Evolutionary conservation across 2,113 vertebrate species (phyloP).

Genomic region (Leucoraja erinaceus): DNA sequence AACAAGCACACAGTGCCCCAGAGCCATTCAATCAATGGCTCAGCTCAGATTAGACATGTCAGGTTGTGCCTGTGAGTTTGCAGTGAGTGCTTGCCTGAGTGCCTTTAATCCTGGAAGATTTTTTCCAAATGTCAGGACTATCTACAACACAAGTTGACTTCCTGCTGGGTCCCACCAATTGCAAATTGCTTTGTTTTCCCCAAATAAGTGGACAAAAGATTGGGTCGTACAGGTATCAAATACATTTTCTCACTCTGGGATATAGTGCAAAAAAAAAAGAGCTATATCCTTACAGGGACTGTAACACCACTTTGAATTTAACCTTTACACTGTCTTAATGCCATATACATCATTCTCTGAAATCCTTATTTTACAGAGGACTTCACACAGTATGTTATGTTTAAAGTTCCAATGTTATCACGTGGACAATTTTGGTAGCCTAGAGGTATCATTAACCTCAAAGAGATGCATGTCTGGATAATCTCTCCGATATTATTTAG

Average conservation of each 20-base stretch:
- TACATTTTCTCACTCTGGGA: conserved; percentile 2
- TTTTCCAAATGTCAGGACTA: conserved; percentile 66
- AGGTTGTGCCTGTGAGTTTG: conserved; percentile 57
- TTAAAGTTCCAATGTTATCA: not conserved
- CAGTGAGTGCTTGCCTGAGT: conserved; percentile 55
- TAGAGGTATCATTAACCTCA: not conserved
- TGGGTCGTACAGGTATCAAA: conserved; percentile 46
- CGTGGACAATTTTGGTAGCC: not conserved
- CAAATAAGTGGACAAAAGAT: conserved; percentile 47
- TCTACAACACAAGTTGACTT: conserved; percentile 59
- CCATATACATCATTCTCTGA: not conserved
- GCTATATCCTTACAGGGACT: not conserved
- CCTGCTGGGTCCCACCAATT: conserved; percentile 58
- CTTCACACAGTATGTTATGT: not conserved
- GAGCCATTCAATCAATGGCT: conserved; percentile 52
- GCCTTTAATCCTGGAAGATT: conserved; percentile 64
- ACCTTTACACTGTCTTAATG: not conserved
- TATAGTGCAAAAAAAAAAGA: not conserved
- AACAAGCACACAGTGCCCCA: conserved; percentile 40
- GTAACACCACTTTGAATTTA: not conserved
- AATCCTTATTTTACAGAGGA: not conserved
- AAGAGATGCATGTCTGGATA: not conserved
- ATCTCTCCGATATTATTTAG: not conserved
- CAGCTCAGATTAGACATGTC: conserved; percentile 61
- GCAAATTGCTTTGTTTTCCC: conserved; percentile 52